Percentiles rank a stretch among this genome's conserved stretches.
Conservation (phyloP, 2,113 vertebrate species). For the Crotalus viridis region DNA sequence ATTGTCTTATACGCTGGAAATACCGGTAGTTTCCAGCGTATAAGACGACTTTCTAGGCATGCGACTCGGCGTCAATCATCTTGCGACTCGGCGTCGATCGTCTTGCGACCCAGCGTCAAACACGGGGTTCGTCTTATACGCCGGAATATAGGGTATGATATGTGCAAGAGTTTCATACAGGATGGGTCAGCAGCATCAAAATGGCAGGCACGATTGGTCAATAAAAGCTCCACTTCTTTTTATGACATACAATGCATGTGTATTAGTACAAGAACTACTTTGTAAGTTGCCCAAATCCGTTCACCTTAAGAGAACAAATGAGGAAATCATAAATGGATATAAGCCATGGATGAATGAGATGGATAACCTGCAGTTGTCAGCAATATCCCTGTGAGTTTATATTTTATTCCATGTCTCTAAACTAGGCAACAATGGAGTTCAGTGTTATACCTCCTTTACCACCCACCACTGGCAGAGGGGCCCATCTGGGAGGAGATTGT, state of each 20-base stretch:
- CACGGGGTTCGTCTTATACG: no score
- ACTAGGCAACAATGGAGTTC: background rate
- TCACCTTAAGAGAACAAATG: background rate
- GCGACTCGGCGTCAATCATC: no score
- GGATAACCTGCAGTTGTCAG: background rate
- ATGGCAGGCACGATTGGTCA: background rate
- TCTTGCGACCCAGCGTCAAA: no score
- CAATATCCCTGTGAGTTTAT: background rate
- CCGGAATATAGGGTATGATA: no score
- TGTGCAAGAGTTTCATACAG: background rate
- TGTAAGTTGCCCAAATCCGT: background rate
- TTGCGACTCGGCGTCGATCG: no score
- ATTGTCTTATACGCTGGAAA: no score
- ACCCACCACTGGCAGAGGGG: background rate
- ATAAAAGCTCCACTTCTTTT: background rate
- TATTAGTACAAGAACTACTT: background rate
- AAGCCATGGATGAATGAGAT: background rate
- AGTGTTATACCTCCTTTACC: background rate
- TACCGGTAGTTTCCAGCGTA: no score
- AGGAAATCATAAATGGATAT: background rate
- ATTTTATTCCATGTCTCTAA: background rate
- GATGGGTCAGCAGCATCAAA: background rate
- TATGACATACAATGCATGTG: background rate
- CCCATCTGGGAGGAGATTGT: background rate
- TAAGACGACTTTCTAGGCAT: no score